These are phyloP conservation scores for Drosophila arizonae DNA, from an alignment of 1,140 invertebrate species.

Conservation along the genomic window DNA sequence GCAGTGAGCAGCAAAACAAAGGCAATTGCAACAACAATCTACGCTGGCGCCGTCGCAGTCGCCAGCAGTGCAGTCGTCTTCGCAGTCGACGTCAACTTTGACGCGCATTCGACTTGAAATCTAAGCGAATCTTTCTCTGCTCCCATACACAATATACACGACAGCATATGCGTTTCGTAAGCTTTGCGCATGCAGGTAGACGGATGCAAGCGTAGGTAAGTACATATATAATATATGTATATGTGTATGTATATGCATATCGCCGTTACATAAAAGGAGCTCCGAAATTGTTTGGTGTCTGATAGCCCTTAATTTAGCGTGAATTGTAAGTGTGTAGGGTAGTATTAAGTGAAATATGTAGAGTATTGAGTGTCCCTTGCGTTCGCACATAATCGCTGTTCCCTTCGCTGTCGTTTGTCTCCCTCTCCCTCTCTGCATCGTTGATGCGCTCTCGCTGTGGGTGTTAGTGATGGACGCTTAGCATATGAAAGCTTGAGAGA, in stretches of 20 bases:
- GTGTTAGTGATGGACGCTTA: not conserved
- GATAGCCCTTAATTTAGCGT: too few relatives aligned
- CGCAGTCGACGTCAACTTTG: conserved; percentile 2
- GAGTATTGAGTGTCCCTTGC: not conserved
- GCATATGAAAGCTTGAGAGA: not conserved
- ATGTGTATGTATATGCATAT: not conserved
- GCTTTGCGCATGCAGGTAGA: not conserved
- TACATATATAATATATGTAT: not conserved
- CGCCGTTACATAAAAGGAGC: too few relatives aligned
- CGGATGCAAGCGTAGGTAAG: not conserved
- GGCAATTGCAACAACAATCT: conserved; percentile 27
- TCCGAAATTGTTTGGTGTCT: too few relatives aligned
- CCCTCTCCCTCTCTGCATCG: not conserved
- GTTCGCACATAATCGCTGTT: not conserved
- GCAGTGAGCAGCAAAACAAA: conserved; percentile 46
- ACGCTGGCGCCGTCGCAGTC: conserved; percentile 1
- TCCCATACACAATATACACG: not conserved
- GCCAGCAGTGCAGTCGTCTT: not conserved
- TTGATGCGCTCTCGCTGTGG: not conserved
- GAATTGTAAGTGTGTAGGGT: too few relatives aligned
- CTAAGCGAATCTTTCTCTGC: conserved; percentile 20
- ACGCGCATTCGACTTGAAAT: conserved; percentile 24
- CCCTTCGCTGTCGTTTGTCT: not conserved
- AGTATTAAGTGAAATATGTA: too few relatives aligned
- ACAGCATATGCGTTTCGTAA: not conserved